These are phyloP conservation scores for Drosophila kepulauana DNA, from an alignment of 1,140 invertebrate genomes.

Conservation along the genomic window DNA sequence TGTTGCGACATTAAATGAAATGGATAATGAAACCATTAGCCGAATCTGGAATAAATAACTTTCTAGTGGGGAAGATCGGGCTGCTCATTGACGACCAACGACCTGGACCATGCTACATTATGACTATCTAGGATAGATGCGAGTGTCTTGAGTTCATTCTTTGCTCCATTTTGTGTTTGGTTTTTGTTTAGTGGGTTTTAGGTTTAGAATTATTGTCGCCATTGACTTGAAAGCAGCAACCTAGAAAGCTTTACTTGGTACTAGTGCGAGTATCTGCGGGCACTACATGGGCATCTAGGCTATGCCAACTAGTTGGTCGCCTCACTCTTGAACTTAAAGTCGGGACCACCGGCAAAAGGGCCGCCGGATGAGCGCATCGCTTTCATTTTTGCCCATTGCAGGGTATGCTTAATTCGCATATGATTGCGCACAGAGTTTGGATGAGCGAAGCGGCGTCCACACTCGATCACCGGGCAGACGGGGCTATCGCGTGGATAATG, in stretches of 20 bases:
- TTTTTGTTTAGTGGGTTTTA: conserved; percentile 16
- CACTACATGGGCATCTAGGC: not conserved
- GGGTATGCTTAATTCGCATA: conserved; percentile 92
- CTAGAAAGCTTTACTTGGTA: conserved; percentile 59
- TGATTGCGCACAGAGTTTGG: conserved; percentile 93
- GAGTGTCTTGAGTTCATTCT: conserved; percentile 68
- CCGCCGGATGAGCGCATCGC: conserved; percentile 91
- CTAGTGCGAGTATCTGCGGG: conserved; percentile 54
- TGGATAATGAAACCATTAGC: conserved; percentile 13
- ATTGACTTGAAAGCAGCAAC: conserved; percentile 72
- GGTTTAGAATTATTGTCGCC: conserved; percentile 76
- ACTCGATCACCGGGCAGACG: conserved; percentile 90
- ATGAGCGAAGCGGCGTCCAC: conserved; percentile 91
- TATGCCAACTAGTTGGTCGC: conserved; percentile 61
- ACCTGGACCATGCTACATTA: conserved; percentile 25
- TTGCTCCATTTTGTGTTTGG: not conserved
- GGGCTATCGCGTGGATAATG: conserved; percentile 93
- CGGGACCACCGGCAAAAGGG: conserved; percentile 81
- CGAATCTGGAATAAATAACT: not conserved
- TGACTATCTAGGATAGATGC: conserved; percentile 78
- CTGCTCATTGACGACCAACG: not conserved
- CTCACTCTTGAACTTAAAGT: conserved; percentile 84
- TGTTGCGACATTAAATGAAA: not conserved
- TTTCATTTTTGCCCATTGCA: conserved; percentile 93
- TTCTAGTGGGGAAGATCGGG: not conserved